A percentile compares a stretch with the other conserved stretches of the same genome.
phyloP scores from a whole-genome alignment of 2,888 invertebrate genomes.

The Tenthredo livida region DNA sequence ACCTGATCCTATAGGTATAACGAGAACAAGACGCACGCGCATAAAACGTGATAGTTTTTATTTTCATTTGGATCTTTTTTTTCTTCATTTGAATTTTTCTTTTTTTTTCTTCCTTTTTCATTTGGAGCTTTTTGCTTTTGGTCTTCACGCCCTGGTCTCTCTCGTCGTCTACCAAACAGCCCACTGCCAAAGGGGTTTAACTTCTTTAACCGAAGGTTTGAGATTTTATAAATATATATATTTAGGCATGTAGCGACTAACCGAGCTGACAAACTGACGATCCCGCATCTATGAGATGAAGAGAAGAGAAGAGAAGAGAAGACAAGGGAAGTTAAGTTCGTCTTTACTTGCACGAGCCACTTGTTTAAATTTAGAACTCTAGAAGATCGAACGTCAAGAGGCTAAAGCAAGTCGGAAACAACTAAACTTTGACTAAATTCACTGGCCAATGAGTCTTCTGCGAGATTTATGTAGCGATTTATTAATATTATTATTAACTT shows the following conservation, averaged over 20 bases:
- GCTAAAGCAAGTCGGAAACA: background rate
- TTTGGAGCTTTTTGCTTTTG: background rate
- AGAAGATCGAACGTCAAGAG: slow-evolving; percentile 40
- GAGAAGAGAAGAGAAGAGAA: slow-evolving; percentile 17
- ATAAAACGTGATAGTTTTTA: background rate
- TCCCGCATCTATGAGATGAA: background rate
- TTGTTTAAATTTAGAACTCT: slow-evolving; percentile 48
- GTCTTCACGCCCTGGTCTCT: background rate
- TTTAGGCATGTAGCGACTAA: background rate
- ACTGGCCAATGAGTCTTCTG: background rate
- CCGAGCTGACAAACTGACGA: background rate
- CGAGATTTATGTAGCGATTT: background rate
- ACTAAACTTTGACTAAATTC: slow-evolving; percentile 22
- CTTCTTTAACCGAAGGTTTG: background rate
- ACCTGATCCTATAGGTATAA: background rate
- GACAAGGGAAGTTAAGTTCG: slow-evolving; percentile 15
- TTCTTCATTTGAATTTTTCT: slow-evolving; percentile 51
- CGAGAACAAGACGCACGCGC: slow-evolving; percentile 58
- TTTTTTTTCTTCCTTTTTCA: background rate
- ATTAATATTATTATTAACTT: background rate
- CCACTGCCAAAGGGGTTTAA: background rate
- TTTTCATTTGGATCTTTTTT: slow-evolving; percentile 58
- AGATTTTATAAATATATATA: slow-evolving; percentile 29
- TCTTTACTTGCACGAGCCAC: slow-evolving; percentile 31
- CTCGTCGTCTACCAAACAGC: background rate